Evolutionary conservation across 2,888 invertebrate genomes (phyloP), one percentile per base, ranked within the genome.

Genomic region (Palloptera scutellata): DNA sequence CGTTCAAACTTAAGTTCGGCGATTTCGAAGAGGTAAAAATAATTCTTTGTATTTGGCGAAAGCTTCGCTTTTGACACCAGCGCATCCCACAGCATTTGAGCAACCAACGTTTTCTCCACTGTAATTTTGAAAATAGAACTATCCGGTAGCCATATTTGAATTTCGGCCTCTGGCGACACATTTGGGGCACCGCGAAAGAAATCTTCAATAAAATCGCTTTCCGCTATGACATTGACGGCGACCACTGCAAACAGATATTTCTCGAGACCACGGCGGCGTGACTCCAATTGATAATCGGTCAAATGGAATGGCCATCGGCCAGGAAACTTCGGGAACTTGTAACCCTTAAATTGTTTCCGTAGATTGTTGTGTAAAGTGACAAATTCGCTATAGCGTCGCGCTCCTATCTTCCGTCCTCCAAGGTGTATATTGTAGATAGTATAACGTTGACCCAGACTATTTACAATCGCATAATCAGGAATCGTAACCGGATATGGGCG

Each of bases 221-320:
- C n/a, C n/a, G n/a, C n/a, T n/a, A n/a, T n/a, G n/a, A n/a, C n/a
- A n/a, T n/a, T n/a, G n/a, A n/a, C n/a, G n/a, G n/a, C n/a, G n/a
- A n/a, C n/a, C n/a, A n/a, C n/a, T n/a, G n/a, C n/a, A n/a, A n/a
- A n/a, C 82, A 99, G 88, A 88, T 98, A 99, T 86, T 96, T 96
- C 85, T 99, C 99, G 57, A 99, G 88, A n/a, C 97, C 97, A 74
- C 98, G 89, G 72, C 99, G 88, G 70, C 99, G 88, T 0, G 95
- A 91, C 84, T 99, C 99, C 70, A 99, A 86, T 83, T 99, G 98
- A 82, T 98, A 98, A 80, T 99, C 98, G 83, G 95, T 97, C 78
- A 99, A 88, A 83, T 92, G 92, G 84, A 99, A 98, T 65, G 97
- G 97, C 96, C 98, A 98, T 86, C 99, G 99, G 68, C 98, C 97